Evolutionary conservation across 2,888 invertebrate species (phyloP), one percentile per base, ranked within the genome.

Genomic region (Cataglyphis altisquamis): DNA sequence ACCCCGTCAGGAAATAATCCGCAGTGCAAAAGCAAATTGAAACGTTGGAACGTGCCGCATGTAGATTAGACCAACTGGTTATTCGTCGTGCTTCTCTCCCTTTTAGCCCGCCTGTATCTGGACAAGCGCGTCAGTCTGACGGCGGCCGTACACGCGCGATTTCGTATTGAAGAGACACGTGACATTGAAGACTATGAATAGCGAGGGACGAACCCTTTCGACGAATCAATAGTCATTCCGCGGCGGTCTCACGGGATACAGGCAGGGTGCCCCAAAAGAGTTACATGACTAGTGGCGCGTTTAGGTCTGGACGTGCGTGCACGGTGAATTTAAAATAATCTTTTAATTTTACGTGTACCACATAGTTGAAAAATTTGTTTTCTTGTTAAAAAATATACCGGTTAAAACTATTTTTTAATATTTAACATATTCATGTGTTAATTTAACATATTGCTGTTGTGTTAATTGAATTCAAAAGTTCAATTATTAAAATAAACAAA

Each of bases 101-200:
- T 81, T 87, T 88, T 86, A 21, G 21, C 39, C 60, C 70, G 60
- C 36, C 57, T 60, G 70, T 74, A 73, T 25, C 48, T 66, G 64
- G 18, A 39, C 72, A 78, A 32, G 78, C 77, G 39, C 64, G 75
- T 41, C 77, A 75, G 81, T 32, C 67, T 48, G 66, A 78, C 41
- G 64, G 10, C 57, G 39, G 57, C 60, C 52, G 63, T 70, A 70
- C 73, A 89, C 90, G 90, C 88, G 88, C 91, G 87, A 88, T 85
- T 85, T 77, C 84, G 89, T 88, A 91, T 91, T 91, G 88, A 91
- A 92, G 90, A 88, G 93, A 91, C 93, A 93, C 93, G 93, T 93
- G 93, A 93, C 93, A 89, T 87, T 87, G 91, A 92, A 90, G 89
- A 90, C 91, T 91, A 91, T 93, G 91, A 93, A 93, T 92, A 92